Evolutionary conservation across 2,888 invertebrate species (phyloP).

Genomic region (Eubasilissa splendida): DNA sequence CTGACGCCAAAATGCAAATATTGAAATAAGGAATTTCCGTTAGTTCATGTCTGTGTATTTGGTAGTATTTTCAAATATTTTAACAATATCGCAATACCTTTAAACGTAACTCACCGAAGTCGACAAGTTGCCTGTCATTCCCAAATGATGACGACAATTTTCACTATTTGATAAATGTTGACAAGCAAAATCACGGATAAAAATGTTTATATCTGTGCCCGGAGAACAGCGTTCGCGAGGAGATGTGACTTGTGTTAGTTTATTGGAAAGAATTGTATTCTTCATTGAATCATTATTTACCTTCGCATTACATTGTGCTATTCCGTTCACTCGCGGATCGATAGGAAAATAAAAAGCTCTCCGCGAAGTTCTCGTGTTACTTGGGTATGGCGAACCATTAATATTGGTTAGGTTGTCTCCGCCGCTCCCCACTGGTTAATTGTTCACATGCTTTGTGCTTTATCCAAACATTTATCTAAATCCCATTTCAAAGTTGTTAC

Average conservation of each 20-base stretch:
- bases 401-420: conserved; percentile 57
- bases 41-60: no score
- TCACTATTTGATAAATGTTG: no score
- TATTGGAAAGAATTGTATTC: conserved; percentile 22
- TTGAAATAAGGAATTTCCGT: no score
- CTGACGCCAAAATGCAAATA: no score
- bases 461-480: conserved; percentile 58
- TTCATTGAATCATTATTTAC: conserved; percentile 39
- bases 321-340: conserved; percentile 10
- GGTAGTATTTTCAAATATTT: no score
- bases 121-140: no score
- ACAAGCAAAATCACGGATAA: no score
- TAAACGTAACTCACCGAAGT: no score
- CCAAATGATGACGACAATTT: no score
- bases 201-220: no score
- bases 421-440: conserved; percentile 53
- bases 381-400: conserved; percentile 50
- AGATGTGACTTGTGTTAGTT: background rate
- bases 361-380: conserved; percentile 37
- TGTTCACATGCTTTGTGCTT: conserved; percentile 58
- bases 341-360: conserved; percentile 33
- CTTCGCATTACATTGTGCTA: conserved; percentile 34
- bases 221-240: no score
- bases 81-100: no score
- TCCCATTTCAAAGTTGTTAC: conserved; percentile 56